A percentile compares a stretch with the other conserved stretches of the same genome.
Evolutionary conservation across 2,113 vertebrate species (phyloP).

Genomic region (Ammodytes marinus): DNA sequence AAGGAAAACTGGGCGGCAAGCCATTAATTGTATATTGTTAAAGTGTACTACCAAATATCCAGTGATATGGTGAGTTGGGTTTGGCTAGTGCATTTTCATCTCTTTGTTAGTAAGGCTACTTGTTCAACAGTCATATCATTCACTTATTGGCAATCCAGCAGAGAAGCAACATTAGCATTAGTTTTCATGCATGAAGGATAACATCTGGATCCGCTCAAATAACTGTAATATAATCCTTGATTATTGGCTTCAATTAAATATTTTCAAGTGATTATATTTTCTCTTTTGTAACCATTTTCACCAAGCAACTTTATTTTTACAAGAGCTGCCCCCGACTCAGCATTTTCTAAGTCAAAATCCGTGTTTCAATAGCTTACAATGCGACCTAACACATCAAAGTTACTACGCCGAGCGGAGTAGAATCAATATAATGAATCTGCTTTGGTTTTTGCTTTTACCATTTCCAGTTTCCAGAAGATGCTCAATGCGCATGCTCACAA

Average conservation of each 20-base stretch:
- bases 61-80: background rate
- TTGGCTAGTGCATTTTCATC: background rate
- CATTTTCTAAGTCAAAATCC: too few species aligned
- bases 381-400: too few species aligned
- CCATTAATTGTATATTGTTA: background rate
- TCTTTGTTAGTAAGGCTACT: conserved; percentile 6
- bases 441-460: too few species aligned
- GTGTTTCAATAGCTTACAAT: too few species aligned
- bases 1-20: background rate
- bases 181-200: background rate
- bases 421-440: too few species aligned
- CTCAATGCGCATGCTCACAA: too few species aligned
- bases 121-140: background rate
- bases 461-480: too few species aligned
- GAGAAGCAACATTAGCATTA: background rate
- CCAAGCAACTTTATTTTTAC: background rate
- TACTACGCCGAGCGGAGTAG: too few species aligned
- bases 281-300: background rate
- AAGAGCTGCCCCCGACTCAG: too few species aligned
- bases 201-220: background rate
- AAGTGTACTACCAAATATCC: background rate
- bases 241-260: background rate
- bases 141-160: background rate
- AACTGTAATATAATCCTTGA: background rate
- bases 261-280: background rate